These are phyloP conservation scores for Pterocles orientalis DNA, from an alignment of 2,113 vertebrate genomes.

Conservation along the genomic window DNA sequence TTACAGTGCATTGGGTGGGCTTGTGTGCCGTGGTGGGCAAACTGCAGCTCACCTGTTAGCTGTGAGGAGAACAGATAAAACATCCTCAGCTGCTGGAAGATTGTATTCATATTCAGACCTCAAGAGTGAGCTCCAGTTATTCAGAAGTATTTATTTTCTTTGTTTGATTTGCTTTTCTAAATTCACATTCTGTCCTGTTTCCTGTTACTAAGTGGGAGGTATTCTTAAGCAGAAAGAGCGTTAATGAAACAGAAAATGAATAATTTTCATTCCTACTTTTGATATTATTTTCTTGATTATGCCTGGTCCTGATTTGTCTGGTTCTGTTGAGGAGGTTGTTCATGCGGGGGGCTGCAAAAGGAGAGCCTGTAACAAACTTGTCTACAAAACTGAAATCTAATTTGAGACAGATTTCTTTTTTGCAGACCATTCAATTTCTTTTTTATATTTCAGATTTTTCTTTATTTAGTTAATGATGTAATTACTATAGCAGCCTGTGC, in stretches of 20 bases:
- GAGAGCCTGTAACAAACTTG: neutral
- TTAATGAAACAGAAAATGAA: neutral
- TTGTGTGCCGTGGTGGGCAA: neutral
- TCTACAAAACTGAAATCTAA: neutral
- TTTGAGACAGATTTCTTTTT: neutral
- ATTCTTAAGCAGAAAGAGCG: neutral
- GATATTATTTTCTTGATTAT: neutral
- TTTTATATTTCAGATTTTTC: neutral
- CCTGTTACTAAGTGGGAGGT: neutral
- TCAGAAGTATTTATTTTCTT: neutral
- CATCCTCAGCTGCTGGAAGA: neutral
- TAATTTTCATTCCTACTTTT: neutral
- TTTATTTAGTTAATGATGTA: neutral
- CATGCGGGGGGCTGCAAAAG: neutral
- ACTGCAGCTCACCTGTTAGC: neutral
- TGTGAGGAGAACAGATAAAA: neutral
- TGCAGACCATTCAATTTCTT: neutral
- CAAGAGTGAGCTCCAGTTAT: neutral
- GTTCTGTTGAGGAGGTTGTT: neutral
- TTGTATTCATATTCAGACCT: neutral
- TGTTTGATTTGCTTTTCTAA: neutral
- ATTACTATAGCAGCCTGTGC: neutral
- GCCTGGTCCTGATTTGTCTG: neutral
- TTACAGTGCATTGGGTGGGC: fast-evolving
- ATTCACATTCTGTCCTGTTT: neutral